Percentiles rank a stretch among this genome's conserved stretches.
These are phyloP conservation scores for Neodiprion pinetum DNA, from an alignment of 1,140 invertebrate species.

Conservation along the genomic window DNA sequence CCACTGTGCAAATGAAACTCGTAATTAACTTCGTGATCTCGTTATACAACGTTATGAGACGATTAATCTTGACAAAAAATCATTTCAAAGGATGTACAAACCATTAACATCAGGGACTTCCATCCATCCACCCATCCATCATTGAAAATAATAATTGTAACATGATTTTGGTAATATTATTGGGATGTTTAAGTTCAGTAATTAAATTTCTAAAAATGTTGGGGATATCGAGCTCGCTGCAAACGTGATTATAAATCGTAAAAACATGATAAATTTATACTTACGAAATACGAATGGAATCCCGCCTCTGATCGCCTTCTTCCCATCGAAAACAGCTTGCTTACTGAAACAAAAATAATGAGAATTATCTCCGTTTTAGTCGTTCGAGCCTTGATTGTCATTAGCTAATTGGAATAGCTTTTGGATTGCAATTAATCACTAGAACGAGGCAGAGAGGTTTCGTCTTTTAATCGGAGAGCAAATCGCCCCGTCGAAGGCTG, in stretches of 20 bases:
- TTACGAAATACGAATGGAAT: constrained; percentile 97
- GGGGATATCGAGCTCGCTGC: neutral
- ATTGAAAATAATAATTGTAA: too few relatives aligned
- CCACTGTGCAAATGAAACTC: too few relatives aligned
- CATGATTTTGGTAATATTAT: too few relatives aligned
- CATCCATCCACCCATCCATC: too few relatives aligned
- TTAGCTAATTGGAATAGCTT: neutral
- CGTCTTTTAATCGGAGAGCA: too few relatives aligned
- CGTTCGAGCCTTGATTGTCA: constrained; percentile 8
- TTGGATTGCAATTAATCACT: constrained; percentile 3
- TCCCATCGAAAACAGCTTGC: constrained; percentile 93
- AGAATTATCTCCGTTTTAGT: constrained; percentile 4
- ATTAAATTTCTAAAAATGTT: neutral
- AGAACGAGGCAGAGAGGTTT: neutral
- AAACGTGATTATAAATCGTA: constrained; percentile 10
- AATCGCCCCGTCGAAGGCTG: too few relatives aligned
- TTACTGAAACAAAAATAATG: constrained; percentile 73
- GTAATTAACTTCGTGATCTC: too few relatives aligned
- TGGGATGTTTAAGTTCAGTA: too few relatives aligned
- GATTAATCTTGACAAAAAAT: too few relatives aligned
- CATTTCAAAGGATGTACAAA: too few relatives aligned
- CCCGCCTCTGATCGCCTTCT: constrained; percentile 92
- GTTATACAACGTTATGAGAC: too few relatives aligned
- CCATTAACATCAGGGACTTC: too few relatives aligned
- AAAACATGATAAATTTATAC: constrained; percentile 56